Evolutionary conservation across 2,797 vertebrate genomes (phyloP).

Genomic region (Martes flavigula): DNA sequence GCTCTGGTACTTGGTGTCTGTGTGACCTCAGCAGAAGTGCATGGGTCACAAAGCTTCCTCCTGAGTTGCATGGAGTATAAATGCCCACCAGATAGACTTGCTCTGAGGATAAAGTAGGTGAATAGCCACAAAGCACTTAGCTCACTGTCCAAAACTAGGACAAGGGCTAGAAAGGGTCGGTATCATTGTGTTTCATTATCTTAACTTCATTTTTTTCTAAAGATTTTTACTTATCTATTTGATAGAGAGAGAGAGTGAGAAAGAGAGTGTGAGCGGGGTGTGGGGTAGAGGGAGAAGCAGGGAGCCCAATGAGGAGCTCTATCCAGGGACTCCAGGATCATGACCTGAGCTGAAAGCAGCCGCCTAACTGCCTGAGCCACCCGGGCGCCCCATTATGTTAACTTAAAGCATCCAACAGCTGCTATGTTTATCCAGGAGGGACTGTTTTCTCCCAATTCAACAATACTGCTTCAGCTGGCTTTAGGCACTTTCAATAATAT

Average conservation of each 20-base stretch:
- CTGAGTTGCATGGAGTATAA: rapidly evolving
- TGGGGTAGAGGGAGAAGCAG: neutral
- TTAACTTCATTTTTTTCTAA: neutral
- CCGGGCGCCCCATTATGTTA: neutral
- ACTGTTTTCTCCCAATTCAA: neutral
- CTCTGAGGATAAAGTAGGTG: neutral
- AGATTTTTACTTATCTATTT: neutral
- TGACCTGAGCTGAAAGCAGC: neutral
- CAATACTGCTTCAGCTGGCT: neutral
- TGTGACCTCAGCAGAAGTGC: neutral
- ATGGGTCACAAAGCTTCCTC: neutral
- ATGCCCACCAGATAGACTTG: neutral
- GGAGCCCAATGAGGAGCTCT: neutral
- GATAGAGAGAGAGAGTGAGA: neutral
- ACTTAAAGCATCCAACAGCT: neutral
- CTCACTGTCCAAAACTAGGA: neutral
- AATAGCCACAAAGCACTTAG: neutral
- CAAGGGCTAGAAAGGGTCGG: neutral
- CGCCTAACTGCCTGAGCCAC: neutral
- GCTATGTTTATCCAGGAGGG: neutral
- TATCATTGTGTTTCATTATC: neutral
- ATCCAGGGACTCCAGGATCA: neutral
- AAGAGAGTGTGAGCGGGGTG: neutral
- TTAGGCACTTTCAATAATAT: neutral
- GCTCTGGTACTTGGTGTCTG: neutral